Base-by-base conservation (phyloP, 2,888 invertebrate species). In the Drosophila antonietae region DNA sequence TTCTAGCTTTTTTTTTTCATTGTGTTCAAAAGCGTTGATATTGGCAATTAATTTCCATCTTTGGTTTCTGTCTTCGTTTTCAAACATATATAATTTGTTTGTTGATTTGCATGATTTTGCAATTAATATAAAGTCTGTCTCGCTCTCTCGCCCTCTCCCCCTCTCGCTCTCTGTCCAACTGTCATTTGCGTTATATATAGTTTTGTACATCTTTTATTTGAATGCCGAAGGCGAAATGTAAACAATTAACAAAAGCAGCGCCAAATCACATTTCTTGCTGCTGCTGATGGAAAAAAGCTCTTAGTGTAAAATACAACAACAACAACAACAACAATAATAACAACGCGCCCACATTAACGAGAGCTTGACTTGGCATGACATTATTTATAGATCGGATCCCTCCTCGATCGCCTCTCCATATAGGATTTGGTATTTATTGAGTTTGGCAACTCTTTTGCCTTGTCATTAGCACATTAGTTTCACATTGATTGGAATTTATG, bases 401-500 rank as follows among this genome's bases (percentile, higher is more conserved):
- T 28, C 39, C 35, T 14, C 43, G 56, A 57, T 64, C 33, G 51
- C 14, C 51, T 8, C 33, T 14, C 51, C 1, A 51, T 52, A 46
- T 31, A 58, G 65, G 35, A 53, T 53, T 15, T 15, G 35, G 55
- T 23, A 55, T 61, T 68, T 78, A 81, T 81, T 58, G 68, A 69
- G 77, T 59, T 85, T 81, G 82, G 69, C 83, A 80, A 77, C 68
- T 55, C 70, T 69, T 84, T 83, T 77, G 67, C 63, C 67, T 55
- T 75, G 86, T 77, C 79, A 78, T 81, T 81, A 78, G 83, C 80
- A 73, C 83, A 80, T 80, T 81, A 83, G 80, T 49, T 82, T 79
- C 83, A 65, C 76, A 71, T 80, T 88, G 88, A 85, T 89, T 85
- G 80, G 75, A 85, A 89, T 85, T 89, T 89, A 85, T 88, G 78